A percentile compares a stretch with the other conserved stretches of the same genome.
These are phyloP conservation scores for Vanacampus margaritifer DNA, from an alignment of 2,113 vertebrate species.

Conservation along the genomic window DNA sequence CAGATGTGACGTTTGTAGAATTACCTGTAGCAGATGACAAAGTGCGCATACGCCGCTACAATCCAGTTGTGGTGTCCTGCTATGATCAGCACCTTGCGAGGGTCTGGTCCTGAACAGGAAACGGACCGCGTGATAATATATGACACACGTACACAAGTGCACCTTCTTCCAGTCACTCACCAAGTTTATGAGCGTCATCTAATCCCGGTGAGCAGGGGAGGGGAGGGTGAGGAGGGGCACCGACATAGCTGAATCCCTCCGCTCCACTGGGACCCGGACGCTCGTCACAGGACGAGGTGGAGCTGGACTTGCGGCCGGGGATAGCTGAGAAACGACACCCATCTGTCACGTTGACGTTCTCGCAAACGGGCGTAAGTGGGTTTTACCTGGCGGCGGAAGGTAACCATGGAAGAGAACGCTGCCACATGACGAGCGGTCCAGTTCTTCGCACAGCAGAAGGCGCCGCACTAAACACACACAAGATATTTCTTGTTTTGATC, in stretches of 20 bases:
- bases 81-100: slow-evolving; percentile 92
- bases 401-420: slow-evolving; percentile 98
- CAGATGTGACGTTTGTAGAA: neutral
- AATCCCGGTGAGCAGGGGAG: slow-evolving; percentile 66
- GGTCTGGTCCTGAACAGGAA: slow-evolving; percentile 81
- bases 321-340: slow-evolving; percentile 70
- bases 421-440: slow-evolving; percentile 95
- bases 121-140: slow-evolving; percentile 1
- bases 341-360: neutral
- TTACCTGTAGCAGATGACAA: slow-evolving; percentile 98
- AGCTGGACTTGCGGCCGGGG: slow-evolving; percentile 74
- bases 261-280: slow-evolving; percentile 69
- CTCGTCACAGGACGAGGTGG: slow-evolving; percentile 63
- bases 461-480: slow-evolving; percentile 77
- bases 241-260: slow-evolving; percentile 71
- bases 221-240: slow-evolving; percentile 70
- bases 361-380: neutral
- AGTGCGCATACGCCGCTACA: slow-evolving; percentile 94
- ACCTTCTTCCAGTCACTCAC: slow-evolving; percentile 61
- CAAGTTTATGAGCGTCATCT: slow-evolving; percentile 76
- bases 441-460: slow-evolving; percentile 90
- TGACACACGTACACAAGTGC: neutral
- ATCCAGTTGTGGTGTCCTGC: slow-evolving; percentile 99
- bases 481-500: neutral
- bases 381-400: slow-evolving; percentile 88